phyloP scores from a whole-genome alignment of 2,113 vertebrate genomes.

The Lontra canadensis region DNA sequence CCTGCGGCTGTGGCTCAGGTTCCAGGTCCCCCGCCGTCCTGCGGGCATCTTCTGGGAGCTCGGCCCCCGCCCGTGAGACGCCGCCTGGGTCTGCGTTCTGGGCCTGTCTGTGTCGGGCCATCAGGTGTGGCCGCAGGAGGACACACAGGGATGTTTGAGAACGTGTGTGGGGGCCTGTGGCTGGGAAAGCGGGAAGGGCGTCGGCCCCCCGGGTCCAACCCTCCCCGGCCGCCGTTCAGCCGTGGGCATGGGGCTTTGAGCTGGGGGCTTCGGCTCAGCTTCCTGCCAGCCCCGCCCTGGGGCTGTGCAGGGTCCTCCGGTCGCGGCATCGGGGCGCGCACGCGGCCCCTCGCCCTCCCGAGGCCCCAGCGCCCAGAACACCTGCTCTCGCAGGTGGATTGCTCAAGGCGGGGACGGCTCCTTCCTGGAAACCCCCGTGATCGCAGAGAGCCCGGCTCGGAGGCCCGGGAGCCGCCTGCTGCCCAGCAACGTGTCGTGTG shows the following conservation, averaged over 20 bases:
- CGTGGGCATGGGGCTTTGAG: not conserved
- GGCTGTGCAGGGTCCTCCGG: too few species aligned
- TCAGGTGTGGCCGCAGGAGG: not conserved
- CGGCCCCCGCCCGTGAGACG: fast-evolving
- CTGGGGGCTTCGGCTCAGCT: not conserved
- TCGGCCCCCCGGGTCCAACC: not conserved
- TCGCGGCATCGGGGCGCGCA: fast-evolving
- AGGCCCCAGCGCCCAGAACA: not conserved
- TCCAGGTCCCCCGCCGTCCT: fast-evolving
- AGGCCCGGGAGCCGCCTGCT: not conserved
- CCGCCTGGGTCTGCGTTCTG: not conserved
- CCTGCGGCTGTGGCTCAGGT: fast-evolving
- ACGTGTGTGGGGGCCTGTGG: not conserved
- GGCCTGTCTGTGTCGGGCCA: fast-evolving
- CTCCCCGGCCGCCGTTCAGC: not conserved
- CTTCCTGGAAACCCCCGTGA: not conserved
- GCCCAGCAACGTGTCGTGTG: fast-evolving
- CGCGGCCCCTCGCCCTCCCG: not conserved
- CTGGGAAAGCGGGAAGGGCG: not conserved
- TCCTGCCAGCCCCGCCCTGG: not conserved
- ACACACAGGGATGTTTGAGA: not conserved
- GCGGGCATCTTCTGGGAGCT: not conserved
- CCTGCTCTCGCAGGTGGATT: not conserved
- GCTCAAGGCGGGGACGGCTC: not conserved
- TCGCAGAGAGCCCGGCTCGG: not conserved